Base-by-base conservation (phyloP, 2,888 invertebrate genomes). In the Pseudanteris insignis region DNA sequence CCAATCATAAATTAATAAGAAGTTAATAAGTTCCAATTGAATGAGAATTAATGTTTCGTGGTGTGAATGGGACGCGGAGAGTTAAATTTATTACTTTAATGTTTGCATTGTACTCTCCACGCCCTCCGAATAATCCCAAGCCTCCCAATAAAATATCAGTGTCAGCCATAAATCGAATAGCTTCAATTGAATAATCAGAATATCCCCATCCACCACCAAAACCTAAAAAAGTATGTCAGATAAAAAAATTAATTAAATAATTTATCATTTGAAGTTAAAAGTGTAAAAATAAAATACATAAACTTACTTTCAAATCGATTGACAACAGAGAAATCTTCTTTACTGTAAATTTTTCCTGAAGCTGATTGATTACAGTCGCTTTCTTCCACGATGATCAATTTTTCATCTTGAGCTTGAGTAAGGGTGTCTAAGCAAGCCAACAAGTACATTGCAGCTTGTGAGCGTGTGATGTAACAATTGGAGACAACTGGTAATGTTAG, bases 151-250 rank as follows among this genome's bases (percentile, higher is more conserved):
- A 79, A 57, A 97, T 88, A 77, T 98, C 96, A 2, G 92, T 91
- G 77, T 96, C 96, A 40, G 90, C 88, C 87, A 92, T 93, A 78
- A 98, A 97, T 36, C 97, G 86, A 64, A 98, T 90, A 0, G 97
- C 97, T 81, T 98, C 98, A 13, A 97, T 89, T 1, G 96, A 96
- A 76, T 96, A 95, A 0, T 93, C 95, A 0, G 96, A 94, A 81
- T 98, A 98, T 1, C 97, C 97, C 98, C 98, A 98, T 2, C 96
- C 96, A 14, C 96, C 96, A 1, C 97, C 97, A 73, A 94, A 92
- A 80, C 83, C 85, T 86, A 7, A 13, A 18, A 18, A n/a, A n/a
- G n/a, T n/a, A n/a, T n/a, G n/a, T n/a, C n/a, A n/a, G n/a, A n/a
- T n/a, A n/a, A n/a, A n/a, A n/a, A n/a, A n/a, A n/a, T n/a, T n/a